Percentiles rank a stretch among this genome's conserved stretches.
Conservation (phyloP, 1,140 invertebrate genomes). For the Drosophila erecta region DNA sequence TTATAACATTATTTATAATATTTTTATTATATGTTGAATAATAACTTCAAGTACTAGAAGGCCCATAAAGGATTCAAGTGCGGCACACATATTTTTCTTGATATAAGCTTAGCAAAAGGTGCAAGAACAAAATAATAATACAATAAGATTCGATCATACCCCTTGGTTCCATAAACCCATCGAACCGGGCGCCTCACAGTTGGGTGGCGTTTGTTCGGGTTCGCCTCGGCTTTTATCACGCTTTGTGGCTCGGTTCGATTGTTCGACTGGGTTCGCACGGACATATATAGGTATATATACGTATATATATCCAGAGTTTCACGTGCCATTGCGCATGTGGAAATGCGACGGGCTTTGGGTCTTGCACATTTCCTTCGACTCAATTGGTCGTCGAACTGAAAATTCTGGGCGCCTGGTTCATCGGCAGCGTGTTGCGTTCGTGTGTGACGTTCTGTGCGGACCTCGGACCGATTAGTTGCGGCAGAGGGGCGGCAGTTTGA, state of each 20-base stretch:
- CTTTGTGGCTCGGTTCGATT: slow-evolving; percentile 48
- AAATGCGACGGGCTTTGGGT: slow-evolving; percentile 17
- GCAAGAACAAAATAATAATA: background rate
- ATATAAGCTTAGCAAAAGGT: background rate
- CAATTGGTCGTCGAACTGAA: background rate
- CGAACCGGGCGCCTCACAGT: slow-evolving; percentile 14
- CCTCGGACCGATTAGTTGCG: slow-evolving; percentile 28
- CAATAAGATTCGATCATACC: slow-evolving; percentile 9
- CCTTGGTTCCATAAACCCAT: slow-evolving; percentile 2
- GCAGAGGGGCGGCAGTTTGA: too few species aligned
- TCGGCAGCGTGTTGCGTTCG: slow-evolving; percentile 80
- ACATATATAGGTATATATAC: background rate
- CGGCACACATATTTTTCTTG: background rate
- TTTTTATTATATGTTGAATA: too few species aligned
- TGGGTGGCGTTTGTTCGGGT: slow-evolving; percentile 28
- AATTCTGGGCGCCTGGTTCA: slow-evolving; percentile 70
- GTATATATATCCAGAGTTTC: slow-evolving; percentile 28
- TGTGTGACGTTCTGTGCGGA: slow-evolving; percentile 82
- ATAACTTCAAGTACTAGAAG: too few species aligned
- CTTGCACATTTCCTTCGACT: slow-evolving; percentile 7
- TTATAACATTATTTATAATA: too few species aligned
- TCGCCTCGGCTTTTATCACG: slow-evolving; percentile 37
- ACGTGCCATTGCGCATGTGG: slow-evolving; percentile 76
- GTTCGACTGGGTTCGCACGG: slow-evolving; percentile 53
- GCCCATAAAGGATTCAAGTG: too few species aligned